Conservation (phyloP, 2,113 vertebrate species). For the Eurystomus gularis region DNA sequence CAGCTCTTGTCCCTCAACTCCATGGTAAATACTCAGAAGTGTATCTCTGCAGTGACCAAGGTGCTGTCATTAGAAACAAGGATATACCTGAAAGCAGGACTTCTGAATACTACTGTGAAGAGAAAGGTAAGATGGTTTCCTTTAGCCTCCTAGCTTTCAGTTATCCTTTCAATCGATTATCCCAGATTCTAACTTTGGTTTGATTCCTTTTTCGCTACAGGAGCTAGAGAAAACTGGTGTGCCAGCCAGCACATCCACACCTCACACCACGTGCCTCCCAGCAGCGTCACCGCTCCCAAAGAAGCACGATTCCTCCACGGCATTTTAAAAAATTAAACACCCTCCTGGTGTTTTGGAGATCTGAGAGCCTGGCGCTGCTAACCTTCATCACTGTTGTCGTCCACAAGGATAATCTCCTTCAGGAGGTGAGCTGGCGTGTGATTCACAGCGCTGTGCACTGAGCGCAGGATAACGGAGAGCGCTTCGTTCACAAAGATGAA, state of each 20-base stretch:
- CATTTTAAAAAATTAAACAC: neutral
- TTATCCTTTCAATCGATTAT: neutral
- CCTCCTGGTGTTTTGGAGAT: neutral
- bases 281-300: neutral
- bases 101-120: neutral
- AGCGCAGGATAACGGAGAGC: slow-evolving; percentile 93
- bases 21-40: fast-evolving
- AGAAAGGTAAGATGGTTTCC: neutral
- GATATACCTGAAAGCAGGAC: neutral
- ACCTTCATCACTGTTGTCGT: slow-evolving; percentile 97
- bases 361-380: neutral
- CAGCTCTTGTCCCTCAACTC: fast-evolving
- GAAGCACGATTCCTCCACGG: fast-evolving
- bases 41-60: neutral
- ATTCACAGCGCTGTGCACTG: slow-evolving; percentile 93
- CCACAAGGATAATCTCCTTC: slow-evolving; percentile 96
- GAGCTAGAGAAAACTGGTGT: neutral
- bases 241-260: neutral
- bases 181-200: neutral
- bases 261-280: fast-evolving
- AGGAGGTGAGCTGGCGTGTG: slow-evolving; percentile 92
- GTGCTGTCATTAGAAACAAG: neutral
- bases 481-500: slow-evolving; percentile 99
- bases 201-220: neutral
- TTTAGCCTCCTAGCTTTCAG: neutral